A percentile compares a stretch with the other conserved stretches of the same genome.
Conservation (phyloP, 2,888 invertebrate species). For the Polydrusus cervinus region DNA sequence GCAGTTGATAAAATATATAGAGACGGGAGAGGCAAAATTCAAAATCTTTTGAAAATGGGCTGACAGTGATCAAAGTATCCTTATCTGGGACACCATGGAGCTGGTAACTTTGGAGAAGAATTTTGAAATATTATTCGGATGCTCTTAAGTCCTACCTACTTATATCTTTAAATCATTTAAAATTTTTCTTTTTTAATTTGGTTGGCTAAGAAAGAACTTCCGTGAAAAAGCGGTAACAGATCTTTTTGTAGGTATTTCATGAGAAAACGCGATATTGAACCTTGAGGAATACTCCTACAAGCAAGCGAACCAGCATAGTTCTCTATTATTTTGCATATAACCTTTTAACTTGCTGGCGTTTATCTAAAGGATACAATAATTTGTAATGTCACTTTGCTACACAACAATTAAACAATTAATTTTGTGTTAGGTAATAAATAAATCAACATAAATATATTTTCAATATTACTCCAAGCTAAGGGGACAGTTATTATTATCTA, state of each 20-base stretch:
- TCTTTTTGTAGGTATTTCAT: not conserved
- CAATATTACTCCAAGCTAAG: slow-evolving; percentile 37
- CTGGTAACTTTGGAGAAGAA: no score
- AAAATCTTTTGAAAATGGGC: no score
- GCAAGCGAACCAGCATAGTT: slow-evolving; percentile 31
- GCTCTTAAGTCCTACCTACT: no score
- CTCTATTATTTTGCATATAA: slow-evolving; percentile 50
- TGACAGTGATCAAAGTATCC: no score
- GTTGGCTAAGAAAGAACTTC: no score
- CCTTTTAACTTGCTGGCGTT: slow-evolving; percentile 50
- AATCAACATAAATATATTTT: slow-evolving; percentile 45
- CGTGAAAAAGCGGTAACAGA: no score
- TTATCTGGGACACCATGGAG: no score
- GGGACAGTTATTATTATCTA: slow-evolving; percentile 35
- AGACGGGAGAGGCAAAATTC: no score
- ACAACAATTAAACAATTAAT: slow-evolving; percentile 54
- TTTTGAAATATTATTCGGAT: no score
- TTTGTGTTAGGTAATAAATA: slow-evolving; percentile 47
- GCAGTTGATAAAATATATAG: no score
- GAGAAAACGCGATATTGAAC: slow-evolving; percentile 10
- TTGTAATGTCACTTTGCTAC: slow-evolving; percentile 44
- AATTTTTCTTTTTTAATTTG: no score
- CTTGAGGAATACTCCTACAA: slow-evolving; percentile 43
- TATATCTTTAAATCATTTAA: no score
- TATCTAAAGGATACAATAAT: slow-evolving; percentile 44